Percentiles rank a stretch among this genome's conserved stretches.
Evolutionary conservation across 2,113 vertebrate genomes (phyloP).

Genomic region (Corythaixoides concolor): DNA sequence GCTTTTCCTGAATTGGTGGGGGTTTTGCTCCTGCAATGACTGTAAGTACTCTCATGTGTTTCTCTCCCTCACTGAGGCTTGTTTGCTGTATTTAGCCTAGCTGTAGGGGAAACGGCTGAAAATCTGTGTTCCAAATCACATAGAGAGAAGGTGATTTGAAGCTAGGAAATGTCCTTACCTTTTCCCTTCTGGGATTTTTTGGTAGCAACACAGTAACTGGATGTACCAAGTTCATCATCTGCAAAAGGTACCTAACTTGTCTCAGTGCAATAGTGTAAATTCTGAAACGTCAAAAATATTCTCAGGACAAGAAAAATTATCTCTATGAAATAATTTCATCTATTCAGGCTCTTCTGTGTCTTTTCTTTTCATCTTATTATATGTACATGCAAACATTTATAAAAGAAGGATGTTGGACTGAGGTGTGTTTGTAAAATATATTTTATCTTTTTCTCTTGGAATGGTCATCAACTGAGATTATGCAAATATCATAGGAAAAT

Average conservation of each 20-base stretch:
- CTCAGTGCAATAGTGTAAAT: background rate
- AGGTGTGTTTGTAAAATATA: background rate
- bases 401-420: background rate
- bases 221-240: background rate
- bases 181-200: background rate
- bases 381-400: background rate
- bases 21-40: background rate
- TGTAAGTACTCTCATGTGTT: background rate
- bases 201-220: background rate
- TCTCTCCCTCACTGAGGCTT: fast-evolving
- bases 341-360: background rate
- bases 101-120: background rate
- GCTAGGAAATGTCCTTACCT: background rate
- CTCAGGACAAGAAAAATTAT: background rate
- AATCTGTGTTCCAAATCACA: background rate
- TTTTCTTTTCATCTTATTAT: background rate
- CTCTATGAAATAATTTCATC: background rate
- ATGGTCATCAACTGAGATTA: background rate
- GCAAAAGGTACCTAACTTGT: background rate
- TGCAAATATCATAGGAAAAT: background rate
- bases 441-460: background rate
- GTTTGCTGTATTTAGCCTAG: background rate
- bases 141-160: background rate
- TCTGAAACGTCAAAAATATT: background rate
- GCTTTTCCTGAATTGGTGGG: fast-evolving